These are phyloP conservation scores for Odobenus rosmarus DNA, from an alignment of 2,113 vertebrate genomes.

Conservation along the genomic window DNA sequence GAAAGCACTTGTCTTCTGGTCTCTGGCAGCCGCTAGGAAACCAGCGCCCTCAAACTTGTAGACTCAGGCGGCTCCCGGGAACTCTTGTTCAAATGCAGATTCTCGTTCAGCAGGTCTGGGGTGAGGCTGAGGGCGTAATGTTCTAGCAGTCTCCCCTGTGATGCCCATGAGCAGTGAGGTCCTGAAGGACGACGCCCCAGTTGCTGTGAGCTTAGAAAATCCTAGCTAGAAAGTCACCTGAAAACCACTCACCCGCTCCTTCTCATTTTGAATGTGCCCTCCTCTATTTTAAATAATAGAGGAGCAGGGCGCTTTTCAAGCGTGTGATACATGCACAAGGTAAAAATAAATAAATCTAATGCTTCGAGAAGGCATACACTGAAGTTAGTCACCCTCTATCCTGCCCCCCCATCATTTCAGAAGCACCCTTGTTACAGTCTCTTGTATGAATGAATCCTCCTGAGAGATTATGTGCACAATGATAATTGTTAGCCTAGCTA, in stretches of 20 bases:
- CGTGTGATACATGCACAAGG: not conserved
- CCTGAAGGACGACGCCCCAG: not conserved
- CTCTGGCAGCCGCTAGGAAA: not conserved
- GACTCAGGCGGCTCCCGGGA: fast-evolving
- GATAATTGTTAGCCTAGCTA: not conserved
- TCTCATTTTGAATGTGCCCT: not conserved
- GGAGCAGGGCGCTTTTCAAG: not conserved
- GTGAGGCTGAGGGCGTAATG: not conserved
- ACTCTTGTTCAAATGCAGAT: not conserved
- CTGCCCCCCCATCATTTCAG: not conserved
- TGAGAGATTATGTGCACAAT: not conserved
- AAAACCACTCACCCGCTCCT: not conserved
- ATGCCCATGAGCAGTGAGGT: not conserved
- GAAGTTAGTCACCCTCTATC: not conserved
- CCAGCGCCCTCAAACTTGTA: fast-evolving
- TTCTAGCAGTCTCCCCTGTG: not conserved
- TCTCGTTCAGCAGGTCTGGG: not conserved
- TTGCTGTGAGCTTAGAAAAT: not conserved
- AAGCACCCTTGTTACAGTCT: not conserved
- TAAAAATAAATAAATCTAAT: not conserved
- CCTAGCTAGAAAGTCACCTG: not conserved
- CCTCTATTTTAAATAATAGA: not conserved
- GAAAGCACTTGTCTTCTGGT: not conserved
- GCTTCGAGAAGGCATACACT: not conserved
- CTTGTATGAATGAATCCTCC: not conserved